Evolutionary conservation across 2,888 invertebrate species (phyloP).

Genomic region (Leptarthrus brevirostris): DNA sequence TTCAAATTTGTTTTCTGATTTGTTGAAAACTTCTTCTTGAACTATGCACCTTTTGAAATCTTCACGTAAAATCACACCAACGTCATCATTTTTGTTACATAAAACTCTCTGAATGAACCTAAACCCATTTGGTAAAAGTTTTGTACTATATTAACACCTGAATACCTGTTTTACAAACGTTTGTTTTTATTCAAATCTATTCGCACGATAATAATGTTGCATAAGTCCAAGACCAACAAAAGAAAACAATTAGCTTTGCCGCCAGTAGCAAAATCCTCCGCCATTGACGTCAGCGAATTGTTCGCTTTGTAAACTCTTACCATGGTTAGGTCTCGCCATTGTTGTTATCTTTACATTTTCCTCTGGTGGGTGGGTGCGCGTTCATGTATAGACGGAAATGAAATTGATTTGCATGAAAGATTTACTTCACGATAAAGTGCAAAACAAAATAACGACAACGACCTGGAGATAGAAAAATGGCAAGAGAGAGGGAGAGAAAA

Average conservation of each 20-base stretch:
- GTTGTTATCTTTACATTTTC: neutral
- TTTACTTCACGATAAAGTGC: slow-evolving; percentile 12
- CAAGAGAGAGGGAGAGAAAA: neutral
- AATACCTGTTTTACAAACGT: slow-evolving; percentile 28
- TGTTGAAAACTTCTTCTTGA: too few relatives aligned
- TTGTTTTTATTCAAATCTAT: slow-evolving; percentile 8
- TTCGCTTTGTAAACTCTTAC: neutral
- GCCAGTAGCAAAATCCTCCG: slow-evolving; percentile 8
- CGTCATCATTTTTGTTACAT: too few relatives aligned
- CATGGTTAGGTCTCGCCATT: neutral
- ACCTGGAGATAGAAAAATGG: neutral
- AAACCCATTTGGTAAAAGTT: too few relatives aligned
- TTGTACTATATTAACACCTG: slow-evolving; percentile 32
- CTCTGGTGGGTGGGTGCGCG: neutral
- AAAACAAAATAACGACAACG: slow-evolving; percentile 3
- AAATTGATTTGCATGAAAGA: slow-evolving; percentile 46
- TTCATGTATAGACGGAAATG: slow-evolving; percentile 43
- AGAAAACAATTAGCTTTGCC: slow-evolving; percentile 12
- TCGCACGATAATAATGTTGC: neutral
- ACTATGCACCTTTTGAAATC: too few relatives aligned
- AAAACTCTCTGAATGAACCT: too few relatives aligned
- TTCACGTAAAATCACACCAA: too few relatives aligned
- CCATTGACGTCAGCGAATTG: neutral
- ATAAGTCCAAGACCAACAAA: neutral
- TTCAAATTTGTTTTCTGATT: too few relatives aligned